Evolutionary conservation across 2,888 invertebrate genomes (phyloP), one percentile per base, ranked within the genome.

Genomic region (Drosophila meridionalis): DNA sequence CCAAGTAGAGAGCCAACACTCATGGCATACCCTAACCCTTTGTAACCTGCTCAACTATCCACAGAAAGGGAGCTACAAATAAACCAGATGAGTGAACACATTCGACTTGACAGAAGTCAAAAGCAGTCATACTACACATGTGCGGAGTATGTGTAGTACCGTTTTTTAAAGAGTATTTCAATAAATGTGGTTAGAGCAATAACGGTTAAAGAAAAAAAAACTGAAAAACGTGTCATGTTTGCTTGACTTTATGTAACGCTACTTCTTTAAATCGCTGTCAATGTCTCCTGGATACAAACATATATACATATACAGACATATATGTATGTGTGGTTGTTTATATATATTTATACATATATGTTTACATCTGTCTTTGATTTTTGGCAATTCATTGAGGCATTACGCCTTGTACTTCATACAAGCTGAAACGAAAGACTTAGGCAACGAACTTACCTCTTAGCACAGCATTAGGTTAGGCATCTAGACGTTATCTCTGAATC

Each of bases 201-300:
- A 56, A 28, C 55, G 55, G 55, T 40, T 40, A 30, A 61, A 43
- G 36, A 36, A 48, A 36, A 43, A 38, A 7, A 73, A 45, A 60
- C 11, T 14, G 26, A 58, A 66, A 56, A 58, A 52, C 71, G 71
- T 76, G 48, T 32, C 66, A 47, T 50, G 56, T 20, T 52, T 47
- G 45, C 12, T 58, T 30, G 52, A 32, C 78, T 84, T 87, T 85
- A 73, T 86, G 89, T 88, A 88, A 85, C 85, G 85, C 86, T 85
- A 83, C 83, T 85, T 82, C 66, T 68, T 72, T 67, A 75, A 87
- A 66, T 68, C 74, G 65, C 52, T 69, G 72, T 69, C 84, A 69
- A 78, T 76, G 81, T 67, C 80, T 72, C 30, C 57, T 60, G 43
- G 65, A 61, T 60, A 59, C 65, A 73, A 69, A 67, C 45, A 58